These are phyloP conservation scores for Diprion similis DNA, from an alignment of 1,140 invertebrate species.

Conservation along the genomic window DNA sequence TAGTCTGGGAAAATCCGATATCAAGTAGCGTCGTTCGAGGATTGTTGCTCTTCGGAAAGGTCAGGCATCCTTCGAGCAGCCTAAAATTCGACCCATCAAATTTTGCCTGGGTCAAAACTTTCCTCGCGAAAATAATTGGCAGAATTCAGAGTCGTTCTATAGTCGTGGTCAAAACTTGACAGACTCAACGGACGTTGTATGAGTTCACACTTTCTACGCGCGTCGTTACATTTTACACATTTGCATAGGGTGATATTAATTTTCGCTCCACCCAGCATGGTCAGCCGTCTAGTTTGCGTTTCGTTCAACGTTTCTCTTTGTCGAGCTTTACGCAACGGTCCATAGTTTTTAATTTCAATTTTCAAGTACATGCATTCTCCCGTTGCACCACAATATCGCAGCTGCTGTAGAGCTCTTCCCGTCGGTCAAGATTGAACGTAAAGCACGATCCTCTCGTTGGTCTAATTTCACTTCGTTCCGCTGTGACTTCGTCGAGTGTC, in stretches of 20 bases:
- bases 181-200: not conserved
- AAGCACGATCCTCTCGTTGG: slow-evolving; percentile 3
- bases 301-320: slow-evolving; percentile 13
- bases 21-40: not conserved
- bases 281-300: slow-evolving; percentile 15
- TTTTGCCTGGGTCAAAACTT: not conserved
- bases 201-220: slow-evolving; percentile 16
- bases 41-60: not conserved
- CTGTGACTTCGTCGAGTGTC: not conserved
- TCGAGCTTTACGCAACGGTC: not conserved
- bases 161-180: slow-evolving; percentile 4
- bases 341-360: slow-evolving; percentile 18
- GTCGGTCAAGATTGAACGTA: not conserved
- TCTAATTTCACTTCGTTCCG: not conserved
- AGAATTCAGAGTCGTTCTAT: not conserved
- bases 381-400: not conserved
- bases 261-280: slow-evolving; percentile 4
- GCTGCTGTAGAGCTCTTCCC: slow-evolving; percentile 35
- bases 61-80: not conserved
- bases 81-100: not conserved
- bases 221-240: not conserved
- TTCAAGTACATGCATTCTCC: not conserved
- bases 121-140: not conserved
- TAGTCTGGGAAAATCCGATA: not conserved
- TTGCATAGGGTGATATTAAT: slow-evolving; percentile 16